phyloP scores from a whole-genome alignment of 2,888 invertebrate species.

The Tachina lurida region DNA sequence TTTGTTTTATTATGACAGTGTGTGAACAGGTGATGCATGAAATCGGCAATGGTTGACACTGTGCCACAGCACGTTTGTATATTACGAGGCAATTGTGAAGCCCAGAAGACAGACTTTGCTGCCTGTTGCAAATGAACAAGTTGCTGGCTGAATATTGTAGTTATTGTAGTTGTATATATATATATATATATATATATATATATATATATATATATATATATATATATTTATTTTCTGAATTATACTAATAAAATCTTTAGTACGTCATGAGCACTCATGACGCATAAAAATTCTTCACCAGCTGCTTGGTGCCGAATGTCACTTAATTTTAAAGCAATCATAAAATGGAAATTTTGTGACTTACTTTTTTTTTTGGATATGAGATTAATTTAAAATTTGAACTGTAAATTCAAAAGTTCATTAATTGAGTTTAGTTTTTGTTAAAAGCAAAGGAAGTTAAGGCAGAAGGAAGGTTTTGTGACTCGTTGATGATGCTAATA shows the following conservation, averaged over 20 bases:
- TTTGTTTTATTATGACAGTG: slow-evolving; percentile 48
- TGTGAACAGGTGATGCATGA: slow-evolving; percentile 47
- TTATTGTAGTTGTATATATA: background rate
- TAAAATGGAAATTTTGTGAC: background rate
- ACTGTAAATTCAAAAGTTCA: slow-evolving; percentile 2
- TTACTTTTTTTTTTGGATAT: background rate
- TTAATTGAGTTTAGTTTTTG: slow-evolving; percentile 6
- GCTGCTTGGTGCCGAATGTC: background rate
- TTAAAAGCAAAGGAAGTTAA: background rate
- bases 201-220: too few species aligned
- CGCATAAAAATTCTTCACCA: background rate
- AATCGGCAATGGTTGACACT: slow-evolving; percentile 34
- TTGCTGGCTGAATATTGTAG: background rate
- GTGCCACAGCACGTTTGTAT: slow-evolving; percentile 17
- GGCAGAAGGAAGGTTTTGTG: too few species aligned
- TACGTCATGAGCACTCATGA: background rate
- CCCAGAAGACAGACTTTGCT: too few species aligned
- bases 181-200: too few species aligned
- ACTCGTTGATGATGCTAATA: too few species aligned
- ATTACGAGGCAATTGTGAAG: background rate
- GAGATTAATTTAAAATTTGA: background rate
- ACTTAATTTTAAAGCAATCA: background rate
- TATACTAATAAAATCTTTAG: slow-evolving; percentile 43
- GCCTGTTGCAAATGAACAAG: background rate
- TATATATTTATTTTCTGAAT: too few species aligned